Conservation (phyloP, 2,797 vertebrate genomes). For the Gorsachius magnificus region DNA sequence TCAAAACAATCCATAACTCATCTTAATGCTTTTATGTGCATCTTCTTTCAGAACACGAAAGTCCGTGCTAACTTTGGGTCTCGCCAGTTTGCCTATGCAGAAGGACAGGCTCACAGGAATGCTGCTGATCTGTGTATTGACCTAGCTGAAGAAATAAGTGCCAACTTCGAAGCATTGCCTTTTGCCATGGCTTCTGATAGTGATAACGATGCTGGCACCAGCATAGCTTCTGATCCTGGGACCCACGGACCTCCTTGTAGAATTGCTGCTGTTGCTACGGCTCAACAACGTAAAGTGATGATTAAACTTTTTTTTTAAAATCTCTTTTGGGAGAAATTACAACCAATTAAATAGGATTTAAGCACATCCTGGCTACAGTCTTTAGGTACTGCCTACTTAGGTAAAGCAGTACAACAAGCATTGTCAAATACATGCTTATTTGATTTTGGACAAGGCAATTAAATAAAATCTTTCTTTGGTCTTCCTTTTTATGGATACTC, state of each 20-base stretch:
- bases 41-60: constrained; percentile 89
- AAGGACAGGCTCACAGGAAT: constrained; percentile 97
- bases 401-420: background rate
- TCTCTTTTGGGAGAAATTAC: background rate
- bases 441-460: background rate
- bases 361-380: background rate
- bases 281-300: constrained; percentile 88
- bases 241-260: constrained; percentile 94
- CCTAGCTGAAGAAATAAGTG: constrained; percentile 96
- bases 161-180: constrained; percentile 97
- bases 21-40: background rate
- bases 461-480: background rate
- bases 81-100: constrained; percentile 90
- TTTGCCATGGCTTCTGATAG: constrained; percentile 99
- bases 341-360: background rate
- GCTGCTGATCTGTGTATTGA: constrained; percentile 95
- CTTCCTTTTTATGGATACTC: background rate
- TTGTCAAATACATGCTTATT: background rate
- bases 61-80: constrained; percentile 96
- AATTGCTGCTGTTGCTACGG: constrained; percentile 90
- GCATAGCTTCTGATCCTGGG: constrained; percentile 93
- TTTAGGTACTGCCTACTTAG: background rate
- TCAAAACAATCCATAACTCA: background rate
- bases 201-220: constrained; percentile 96
- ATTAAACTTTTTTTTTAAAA: background rate